These are phyloP conservation scores for Spheniscus mendiculus DNA, from an alignment of 2,113 vertebrate species.

Conservation along the genomic window DNA sequence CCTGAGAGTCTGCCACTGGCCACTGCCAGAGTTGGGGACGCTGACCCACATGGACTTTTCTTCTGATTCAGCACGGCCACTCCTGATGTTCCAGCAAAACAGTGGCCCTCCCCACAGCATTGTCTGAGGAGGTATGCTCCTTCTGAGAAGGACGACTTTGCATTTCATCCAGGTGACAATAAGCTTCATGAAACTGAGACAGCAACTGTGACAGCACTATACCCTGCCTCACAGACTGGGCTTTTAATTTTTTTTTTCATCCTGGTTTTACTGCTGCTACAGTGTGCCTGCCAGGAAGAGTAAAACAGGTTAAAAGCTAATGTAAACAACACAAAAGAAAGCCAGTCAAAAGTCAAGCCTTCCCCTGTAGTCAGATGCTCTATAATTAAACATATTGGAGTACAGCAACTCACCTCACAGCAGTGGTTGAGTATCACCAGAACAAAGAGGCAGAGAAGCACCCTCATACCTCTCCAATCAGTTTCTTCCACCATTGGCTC, in stretches of 20 bases:
- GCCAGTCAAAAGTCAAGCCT: background rate
- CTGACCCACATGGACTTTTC: background rate
- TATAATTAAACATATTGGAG: background rate
- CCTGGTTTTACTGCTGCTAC: background rate
- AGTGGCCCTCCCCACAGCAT: background rate
- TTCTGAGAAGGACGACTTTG: background rate
- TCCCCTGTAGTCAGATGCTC: background rate
- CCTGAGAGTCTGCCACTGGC: background rate
- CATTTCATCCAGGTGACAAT: background rate
- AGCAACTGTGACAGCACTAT: background rate
- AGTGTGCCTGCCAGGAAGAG: background rate
- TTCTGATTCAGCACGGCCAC: background rate
- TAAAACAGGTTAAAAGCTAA: background rate
- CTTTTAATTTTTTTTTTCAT: background rate
- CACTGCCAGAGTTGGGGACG: background rate
- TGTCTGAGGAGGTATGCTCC: background rate
- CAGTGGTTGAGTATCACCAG: background rate
- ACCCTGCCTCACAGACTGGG: background rate
- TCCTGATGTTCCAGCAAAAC: background rate
- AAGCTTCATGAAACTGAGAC: background rate
- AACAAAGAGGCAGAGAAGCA: background rate
- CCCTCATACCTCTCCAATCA: background rate
- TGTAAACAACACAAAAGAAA: background rate
- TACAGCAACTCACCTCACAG: background rate
- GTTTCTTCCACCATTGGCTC: background rate